phyloP scores from a whole-genome alignment of 2,888 invertebrate genomes.

The Chelonus formosanus region DNA sequence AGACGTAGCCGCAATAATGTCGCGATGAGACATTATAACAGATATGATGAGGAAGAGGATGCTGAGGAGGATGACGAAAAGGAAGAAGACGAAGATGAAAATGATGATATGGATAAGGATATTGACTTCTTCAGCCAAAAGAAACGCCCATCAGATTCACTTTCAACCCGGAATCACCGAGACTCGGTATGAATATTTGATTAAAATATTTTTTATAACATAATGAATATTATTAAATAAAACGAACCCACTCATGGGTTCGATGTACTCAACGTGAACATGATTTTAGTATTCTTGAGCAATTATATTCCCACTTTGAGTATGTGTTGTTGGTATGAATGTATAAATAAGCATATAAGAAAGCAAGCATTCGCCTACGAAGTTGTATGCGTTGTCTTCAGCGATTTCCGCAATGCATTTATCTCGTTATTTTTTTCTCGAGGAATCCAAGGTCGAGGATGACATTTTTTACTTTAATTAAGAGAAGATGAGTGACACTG shows the following conservation, averaged over 20 bases:
- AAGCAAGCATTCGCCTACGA: slow-evolving; percentile 14
- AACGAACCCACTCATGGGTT: background rate
- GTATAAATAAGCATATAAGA: background rate
- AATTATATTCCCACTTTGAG: slow-evolving; percentile 12
- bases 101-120: slow-evolving; percentile 14
- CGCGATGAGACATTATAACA: slow-evolving; percentile 32
- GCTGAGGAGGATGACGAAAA: slow-evolving; percentile 41
- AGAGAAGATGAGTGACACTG: background rate
- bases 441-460: background rate
- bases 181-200: slow-evolving; percentile 23
- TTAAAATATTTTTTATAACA: slow-evolving; percentile 1
- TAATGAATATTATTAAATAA: background rate
- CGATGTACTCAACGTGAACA: slow-evolving; percentile 1
- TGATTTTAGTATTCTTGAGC: slow-evolving; percentile 21
- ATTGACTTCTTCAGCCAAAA: slow-evolving; percentile 11
- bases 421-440: background rate
- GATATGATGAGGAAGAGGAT: slow-evolving; percentile 46
- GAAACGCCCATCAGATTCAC: slow-evolving; percentile 9
- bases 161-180: slow-evolving; percentile 16
- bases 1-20: slow-evolving; percentile 1
- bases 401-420: slow-evolving; percentile 5
- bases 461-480: background rate
- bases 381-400: slow-evolving; percentile 1
- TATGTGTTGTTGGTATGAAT: background rate
- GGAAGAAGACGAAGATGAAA: slow-evolving; percentile 11